Evolutionary conservation across 1,140 invertebrate species (phyloP), one percentile per base, ranked within the genome.

Genomic region (Hirudo medicinalis): DNA sequence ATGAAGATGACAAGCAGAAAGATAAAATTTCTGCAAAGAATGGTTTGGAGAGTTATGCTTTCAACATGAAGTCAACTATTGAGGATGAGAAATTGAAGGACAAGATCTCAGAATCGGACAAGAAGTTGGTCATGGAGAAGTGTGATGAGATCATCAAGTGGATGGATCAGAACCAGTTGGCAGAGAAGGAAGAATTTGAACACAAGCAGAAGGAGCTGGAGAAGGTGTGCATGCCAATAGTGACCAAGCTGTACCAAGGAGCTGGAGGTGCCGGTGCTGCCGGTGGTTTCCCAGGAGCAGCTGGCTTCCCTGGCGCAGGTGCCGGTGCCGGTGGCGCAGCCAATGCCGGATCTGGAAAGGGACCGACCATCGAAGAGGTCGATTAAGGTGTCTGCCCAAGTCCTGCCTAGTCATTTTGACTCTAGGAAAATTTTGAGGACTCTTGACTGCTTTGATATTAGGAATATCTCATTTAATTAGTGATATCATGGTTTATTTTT

Each of bases 91-190:
- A 71, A 25, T 71, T 75, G 13, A 73, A 78, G 54, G 83, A 81
- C 71, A 80, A 82, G 76, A 75, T 89, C 0, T 82, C 82, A 3
- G 85, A 86, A 9, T 77, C 80, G 2, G 88, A 90, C 75, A 86
- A 86, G 72, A 79, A 80, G 29, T 79, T 80, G 20, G 87, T 88
- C 0, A 78, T 85, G 2, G 84, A 85, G 27, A 78, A 77, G 63
- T 80, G 79, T 74, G 73, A 81, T 60, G 79, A 81, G 57, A 73
- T 76, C 36, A 77, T 83, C 43, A 74, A 75, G 53, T 83, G 82
- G 82, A 71, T 84, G 60, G 82, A 83, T 55, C 87, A 87, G 36
- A 97, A 97, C 81, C 91, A 94, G 15, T 69, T 78, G 40, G 80
- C 80, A 19, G 78, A 80, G 63, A 81, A 81, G 71, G 81, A 81